Evolutionary conservation across 2,113 vertebrate species (phyloP), one percentile per base, ranked within the genome.

Genomic region (Periophthalmodon schlosseri): DNA sequence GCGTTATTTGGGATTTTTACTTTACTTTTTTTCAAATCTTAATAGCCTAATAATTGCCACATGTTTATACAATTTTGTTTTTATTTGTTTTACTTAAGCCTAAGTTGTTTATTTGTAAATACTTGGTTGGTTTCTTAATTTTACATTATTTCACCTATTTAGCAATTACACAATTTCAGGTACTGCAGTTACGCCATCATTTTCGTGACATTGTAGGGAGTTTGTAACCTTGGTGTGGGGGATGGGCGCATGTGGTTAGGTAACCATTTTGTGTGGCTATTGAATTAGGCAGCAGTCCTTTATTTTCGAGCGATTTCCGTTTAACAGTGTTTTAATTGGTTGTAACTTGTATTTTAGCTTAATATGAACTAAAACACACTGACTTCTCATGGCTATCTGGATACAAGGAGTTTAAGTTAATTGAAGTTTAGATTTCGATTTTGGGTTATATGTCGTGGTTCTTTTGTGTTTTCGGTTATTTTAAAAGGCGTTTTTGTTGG

Each of bases 211-310:
- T 92, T 92, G 90, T 76, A 20, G 76, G 69, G 73, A 47, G 71
- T 84, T 66, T 89, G 87, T 92, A 93, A 92, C 92, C 90, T 94
- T 93, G 92, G 86, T 70, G 77, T 93, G 93, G 93, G 93, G 92
- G 93, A 92, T 91, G 93, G 93, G 93, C 50, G 66, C 69, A 14
- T 73, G 66, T 74, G 78, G 77, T 90, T 87, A 83, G 84, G 76
- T 84, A 90, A 91, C 80, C 84, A 52, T 81, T 74, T 72, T 82
- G 73, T 83, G 34, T 70, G 52, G 33, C 67, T 56, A 36, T 74
- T 68, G 11, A n/a, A n/a, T 36, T 28, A 36, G 2, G 21, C 0
- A 2, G 0, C 1, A 47, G 33, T 77, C 2, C 0, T 44, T 73
- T 4, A 5, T 6, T 56, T 49, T 68, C 14, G 4, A 21, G 3